Evolutionary conservation across 2,797 vertebrate genomes (phyloP), one percentile per base, ranked within the genome.

Genomic region (Myiotriccus ornatus): DNA sequence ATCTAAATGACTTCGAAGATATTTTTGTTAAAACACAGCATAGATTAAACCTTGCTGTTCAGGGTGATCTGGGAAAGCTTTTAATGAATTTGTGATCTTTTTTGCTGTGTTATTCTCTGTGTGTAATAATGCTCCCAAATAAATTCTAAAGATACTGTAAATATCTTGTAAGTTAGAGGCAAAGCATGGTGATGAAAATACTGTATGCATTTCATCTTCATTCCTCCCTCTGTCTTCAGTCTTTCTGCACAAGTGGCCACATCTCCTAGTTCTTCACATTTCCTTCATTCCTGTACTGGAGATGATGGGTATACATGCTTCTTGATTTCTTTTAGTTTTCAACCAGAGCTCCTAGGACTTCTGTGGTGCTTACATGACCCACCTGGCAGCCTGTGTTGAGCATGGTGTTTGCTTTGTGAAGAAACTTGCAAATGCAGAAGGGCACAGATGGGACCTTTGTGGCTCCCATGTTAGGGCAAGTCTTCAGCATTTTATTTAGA

Each of bases 321-420:
- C 15, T 43, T 75, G 24, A 9, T 64, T 60, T 64, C 15, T 84
- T 63, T 32, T 41, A 11, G 21, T 77, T 86, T 87, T 75, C n/a
- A 47, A 0, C 3, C 13, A 28, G 32, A 49, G 12, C 43, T 70
- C 69, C 10, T 28, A n/a, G 57, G 49, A n/a, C 30, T 76, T 70
- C 2, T 3, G 3, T 30, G 55, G 63, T 15, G 23, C 19, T 44
- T 74, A 11, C 9, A 6, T 57, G 50, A 64, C 16, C 22, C 6
- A 0, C 21, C 7, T 13, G n/a, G 57, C 37, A 84, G 43, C 19
- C 24, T 1, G 2, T 30, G 34, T 23, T 3, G 2, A 59, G 43
- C 41, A 1, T 8, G 12, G 9, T 62, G 50, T 63, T 70, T 76
- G 41, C 63, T 64, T 37, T 69, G 30, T n/a, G 34, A 47, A 44